A percentile compares a stretch with the other conserved stretches of the same genome.
These are phyloP conservation scores for Siderastrea radians DNA, from an alignment of 92 coral and sea anemone genomes.

Conservation along the genomic window DNA sequence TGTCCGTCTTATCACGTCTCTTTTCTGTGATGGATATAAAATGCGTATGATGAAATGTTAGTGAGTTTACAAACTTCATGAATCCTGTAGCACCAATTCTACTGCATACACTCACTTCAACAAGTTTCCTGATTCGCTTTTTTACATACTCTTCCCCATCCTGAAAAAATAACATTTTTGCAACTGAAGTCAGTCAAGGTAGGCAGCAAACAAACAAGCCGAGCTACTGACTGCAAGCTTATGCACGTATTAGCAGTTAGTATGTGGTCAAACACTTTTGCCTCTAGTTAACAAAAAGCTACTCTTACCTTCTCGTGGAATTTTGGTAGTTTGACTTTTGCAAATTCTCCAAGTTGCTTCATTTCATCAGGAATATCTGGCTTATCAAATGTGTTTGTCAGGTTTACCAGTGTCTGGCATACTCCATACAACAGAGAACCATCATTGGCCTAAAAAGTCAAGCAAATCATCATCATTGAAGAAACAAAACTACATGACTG, in stretches of 20 bases:
- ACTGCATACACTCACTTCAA: constrained; percentile 63
- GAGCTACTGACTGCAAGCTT: too few species aligned
- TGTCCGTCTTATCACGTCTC: too few species aligned
- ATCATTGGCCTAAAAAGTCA: constrained; percentile 74
- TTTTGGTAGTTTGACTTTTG: constrained; percentile 88
- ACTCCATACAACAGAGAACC: constrained; percentile 94
- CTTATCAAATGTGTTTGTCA: constrained; percentile 95
- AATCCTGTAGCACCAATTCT: not conserved
- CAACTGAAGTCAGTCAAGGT: too few species aligned
- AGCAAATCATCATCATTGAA: not conserved
- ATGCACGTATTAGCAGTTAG: too few species aligned
- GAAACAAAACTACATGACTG: too few species aligned
- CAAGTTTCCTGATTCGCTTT: constrained; percentile 81
- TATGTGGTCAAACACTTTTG: not conserved
- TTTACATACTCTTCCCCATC: constrained; percentile 92
- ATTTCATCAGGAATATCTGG: constrained; percentile 94
- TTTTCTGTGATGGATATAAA: too few species aligned
- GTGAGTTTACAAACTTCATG: not conserved
- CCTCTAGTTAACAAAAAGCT: not conserved
- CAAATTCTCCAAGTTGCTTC: constrained; percentile 96
- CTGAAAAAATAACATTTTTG: constrained; percentile 27
- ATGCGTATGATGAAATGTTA: too few species aligned
- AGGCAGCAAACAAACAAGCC: too few species aligned
- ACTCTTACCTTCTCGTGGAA: constrained; percentile 90
- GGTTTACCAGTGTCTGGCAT: constrained; percentile 95